Conservation (phyloP, 2,797 vertebrate genomes). For the Cyprinella venusta region DNA sequence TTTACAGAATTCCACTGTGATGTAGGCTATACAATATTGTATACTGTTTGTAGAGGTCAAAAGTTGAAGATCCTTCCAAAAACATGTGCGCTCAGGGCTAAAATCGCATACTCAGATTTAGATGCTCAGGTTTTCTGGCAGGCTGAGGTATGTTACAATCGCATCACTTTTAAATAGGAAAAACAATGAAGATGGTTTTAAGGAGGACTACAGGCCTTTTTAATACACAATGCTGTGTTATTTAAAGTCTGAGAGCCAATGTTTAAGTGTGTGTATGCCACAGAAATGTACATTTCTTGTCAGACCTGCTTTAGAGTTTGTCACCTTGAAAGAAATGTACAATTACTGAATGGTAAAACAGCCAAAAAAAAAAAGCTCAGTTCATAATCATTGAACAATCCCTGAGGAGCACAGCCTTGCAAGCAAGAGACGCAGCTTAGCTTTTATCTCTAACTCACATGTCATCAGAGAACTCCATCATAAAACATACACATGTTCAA, state of each 20-base stretch:
- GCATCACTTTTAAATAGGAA: background rate
- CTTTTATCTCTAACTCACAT: background rate
- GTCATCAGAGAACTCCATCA: slow-evolving; percentile 15
- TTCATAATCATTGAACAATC: background rate
- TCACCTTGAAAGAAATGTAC: background rate
- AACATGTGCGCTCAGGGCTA: background rate
- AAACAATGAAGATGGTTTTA: background rate
- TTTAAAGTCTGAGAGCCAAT: background rate
- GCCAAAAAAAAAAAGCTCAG: background rate
- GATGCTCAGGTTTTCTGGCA: background rate
- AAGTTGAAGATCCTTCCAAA: background rate
- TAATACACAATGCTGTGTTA: background rate
- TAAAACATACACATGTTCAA: slow-evolving; percentile 31
- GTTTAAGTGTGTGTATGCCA: background rate
- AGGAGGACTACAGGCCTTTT: background rate
- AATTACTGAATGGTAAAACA: too few species aligned
- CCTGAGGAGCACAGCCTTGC: background rate
- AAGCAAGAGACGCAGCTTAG: background rate
- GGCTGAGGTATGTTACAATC: background rate
- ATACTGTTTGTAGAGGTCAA: background rate
- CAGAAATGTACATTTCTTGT: background rate
- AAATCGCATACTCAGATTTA: background rate
- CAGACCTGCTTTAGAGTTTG: background rate
- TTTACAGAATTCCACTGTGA: background rate
- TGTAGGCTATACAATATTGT: too few species aligned